These are phyloP conservation scores for Helarctos malayanus DNA, from an alignment of 2,797 vertebrate species.

Conservation along the genomic window DNA sequence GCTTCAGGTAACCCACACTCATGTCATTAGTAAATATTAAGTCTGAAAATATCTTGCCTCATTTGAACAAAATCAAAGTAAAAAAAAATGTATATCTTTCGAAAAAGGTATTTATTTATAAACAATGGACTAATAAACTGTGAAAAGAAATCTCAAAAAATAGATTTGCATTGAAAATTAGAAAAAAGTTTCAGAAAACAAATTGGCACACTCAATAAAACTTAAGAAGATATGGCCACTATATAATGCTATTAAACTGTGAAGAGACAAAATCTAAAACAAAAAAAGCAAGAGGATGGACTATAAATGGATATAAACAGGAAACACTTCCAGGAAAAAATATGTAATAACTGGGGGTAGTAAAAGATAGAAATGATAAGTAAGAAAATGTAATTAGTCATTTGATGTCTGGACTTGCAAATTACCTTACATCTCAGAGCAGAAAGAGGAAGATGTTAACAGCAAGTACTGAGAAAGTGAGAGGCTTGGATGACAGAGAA, in stretches of 20 bases:
- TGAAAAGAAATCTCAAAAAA: constrained; percentile 45
- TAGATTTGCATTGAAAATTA: background rate
- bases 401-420: background rate
- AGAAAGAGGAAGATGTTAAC: background rate
- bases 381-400: background rate
- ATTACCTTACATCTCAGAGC: background rate
- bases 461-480: background rate
- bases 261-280: background rate
- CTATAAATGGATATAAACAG: background rate
- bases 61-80: constrained; percentile 8
- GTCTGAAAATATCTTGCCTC: background rate
- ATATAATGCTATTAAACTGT: background rate
- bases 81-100: background rate
- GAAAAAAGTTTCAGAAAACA: background rate
- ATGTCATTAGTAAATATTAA: background rate
- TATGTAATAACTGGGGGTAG: background rate
- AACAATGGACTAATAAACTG: background rate
- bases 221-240: background rate
- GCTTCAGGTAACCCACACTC: background rate
- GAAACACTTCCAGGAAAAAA: constrained; percentile 1
- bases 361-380: background rate
- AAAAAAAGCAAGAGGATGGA: background rate
- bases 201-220: background rate
- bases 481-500: background rate
- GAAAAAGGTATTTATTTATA: background rate